A percentile compares a stretch with the other conserved stretches of the same genome.
These are phyloP conservation scores for Aphis gossypii DNA, from an alignment of 1,140 invertebrate genomes.

Conservation along the genomic window DNA sequence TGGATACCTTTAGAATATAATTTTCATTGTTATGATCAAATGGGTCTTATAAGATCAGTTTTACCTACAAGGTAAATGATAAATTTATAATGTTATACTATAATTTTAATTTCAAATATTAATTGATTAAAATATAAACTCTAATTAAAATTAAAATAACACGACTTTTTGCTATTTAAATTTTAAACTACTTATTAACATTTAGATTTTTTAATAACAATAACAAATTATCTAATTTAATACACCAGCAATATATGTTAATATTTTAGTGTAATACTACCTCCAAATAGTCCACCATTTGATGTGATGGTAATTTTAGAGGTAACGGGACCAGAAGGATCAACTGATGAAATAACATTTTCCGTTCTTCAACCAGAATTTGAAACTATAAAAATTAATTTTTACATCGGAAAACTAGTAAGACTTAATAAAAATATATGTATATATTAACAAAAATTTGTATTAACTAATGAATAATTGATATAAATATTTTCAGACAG, in stretches of 20 bases:
- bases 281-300: slow-evolving; percentile 47
- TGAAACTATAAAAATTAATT: slow-evolving; percentile 59
- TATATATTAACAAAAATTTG: background rate
- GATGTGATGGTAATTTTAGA: slow-evolving; percentile 51
- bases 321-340: slow-evolving; percentile 55
- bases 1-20: slow-evolving; percentile 48
- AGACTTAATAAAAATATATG: background rate
- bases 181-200: no score
- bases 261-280: slow-evolving; percentile 44
- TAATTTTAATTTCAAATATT: background rate
- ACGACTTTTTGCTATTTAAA: no score
- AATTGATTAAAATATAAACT: no score
- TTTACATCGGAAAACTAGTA: slow-evolving; percentile 59
- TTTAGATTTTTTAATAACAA: no score
- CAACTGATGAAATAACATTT: slow-evolving; percentile 59
- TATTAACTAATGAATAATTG: background rate
- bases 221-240: background rate
- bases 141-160: no score
- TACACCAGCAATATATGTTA: background rate
- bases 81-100: background rate
- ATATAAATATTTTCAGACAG: slow-evolving; percentile 52
- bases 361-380: slow-evolving; percentile 50
- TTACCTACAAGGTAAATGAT: slow-evolving; percentile 57
- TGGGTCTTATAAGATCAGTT: slow-evolving; percentile 56
- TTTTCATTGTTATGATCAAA: slow-evolving; percentile 56